These are phyloP conservation scores for Enhydra lutris DNA, from an alignment of 2,113 vertebrate species.

Conservation along the genomic window DNA sequence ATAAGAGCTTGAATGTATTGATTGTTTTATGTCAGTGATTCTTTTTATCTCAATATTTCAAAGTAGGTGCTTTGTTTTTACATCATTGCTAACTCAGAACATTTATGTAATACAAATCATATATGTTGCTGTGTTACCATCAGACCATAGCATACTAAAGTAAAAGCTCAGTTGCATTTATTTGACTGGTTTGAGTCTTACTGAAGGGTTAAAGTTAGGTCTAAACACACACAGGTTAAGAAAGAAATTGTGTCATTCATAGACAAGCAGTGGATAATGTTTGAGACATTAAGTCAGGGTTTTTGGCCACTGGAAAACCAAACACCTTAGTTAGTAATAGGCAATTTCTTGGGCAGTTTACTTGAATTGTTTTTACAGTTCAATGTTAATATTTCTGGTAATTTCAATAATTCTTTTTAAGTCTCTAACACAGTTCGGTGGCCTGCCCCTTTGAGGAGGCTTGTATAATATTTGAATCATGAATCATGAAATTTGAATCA, in stretches of 20 bases:
- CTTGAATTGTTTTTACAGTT: background rate
- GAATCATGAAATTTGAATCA: no score
- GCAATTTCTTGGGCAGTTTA: background rate
- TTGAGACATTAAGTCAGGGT: background rate
- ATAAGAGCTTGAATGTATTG: background rate
- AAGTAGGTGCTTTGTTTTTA: background rate
- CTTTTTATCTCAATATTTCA: background rate
- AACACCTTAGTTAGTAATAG: background rate
- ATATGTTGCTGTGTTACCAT: background rate
- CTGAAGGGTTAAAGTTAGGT: background rate
- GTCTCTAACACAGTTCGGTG: background rate
- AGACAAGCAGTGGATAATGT: background rate
- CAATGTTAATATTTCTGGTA: background rate
- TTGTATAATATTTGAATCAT: rapidly evolving
- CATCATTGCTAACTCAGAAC: background rate
- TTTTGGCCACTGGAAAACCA: background rate
- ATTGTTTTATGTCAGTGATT: background rate
- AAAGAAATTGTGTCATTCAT: background rate
- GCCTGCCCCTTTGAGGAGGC: background rate
- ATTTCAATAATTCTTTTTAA: background rate
- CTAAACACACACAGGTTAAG: background rate
- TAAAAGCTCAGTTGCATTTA: background rate
- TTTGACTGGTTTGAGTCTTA: background rate
- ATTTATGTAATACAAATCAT: background rate
- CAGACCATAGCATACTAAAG: background rate